A percentile compares a stretch with the other conserved stretches of the same genome.
Conservation (phyloP, 2,797 vertebrate species). For the Podarcis siculus region DNA sequence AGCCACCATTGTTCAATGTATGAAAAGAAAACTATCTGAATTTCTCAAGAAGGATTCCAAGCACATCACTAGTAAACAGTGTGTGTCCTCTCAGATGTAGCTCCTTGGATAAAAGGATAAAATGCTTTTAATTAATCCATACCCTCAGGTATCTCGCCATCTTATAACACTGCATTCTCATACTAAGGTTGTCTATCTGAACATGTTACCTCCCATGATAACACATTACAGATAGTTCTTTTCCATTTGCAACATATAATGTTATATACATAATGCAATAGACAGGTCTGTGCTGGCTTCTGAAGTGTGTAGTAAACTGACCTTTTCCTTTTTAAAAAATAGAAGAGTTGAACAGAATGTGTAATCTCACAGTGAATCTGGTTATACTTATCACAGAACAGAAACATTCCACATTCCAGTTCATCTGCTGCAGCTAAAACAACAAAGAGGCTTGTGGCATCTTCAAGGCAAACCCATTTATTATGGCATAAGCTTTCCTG, state of each 20-base stretch:
- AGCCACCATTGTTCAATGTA: background rate
- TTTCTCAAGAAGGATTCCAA: background rate
- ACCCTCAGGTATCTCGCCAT: background rate
- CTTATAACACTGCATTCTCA: background rate
- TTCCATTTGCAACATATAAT: background rate
- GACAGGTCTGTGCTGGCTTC: background rate
- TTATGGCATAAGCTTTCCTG: no score
- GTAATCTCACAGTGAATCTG: background rate
- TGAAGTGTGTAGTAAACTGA: background rate
- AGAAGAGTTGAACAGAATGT: background rate
- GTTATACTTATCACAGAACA: background rate
- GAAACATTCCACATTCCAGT: background rate
- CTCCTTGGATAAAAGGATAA: background rate
- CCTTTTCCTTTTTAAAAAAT: background rate
- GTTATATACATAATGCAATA: background rate
- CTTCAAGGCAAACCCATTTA: no score
- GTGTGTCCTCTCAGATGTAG: background rate
- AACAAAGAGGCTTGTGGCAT: no score
- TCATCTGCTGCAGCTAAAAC: no score
- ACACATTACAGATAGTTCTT: background rate
- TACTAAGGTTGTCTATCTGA: background rate
- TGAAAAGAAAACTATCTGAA: background rate
- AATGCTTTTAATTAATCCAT: background rate
- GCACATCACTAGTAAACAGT: background rate
- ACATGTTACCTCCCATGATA: background rate